These are phyloP conservation scores for Arion vulgaris DNA, from an alignment of 1,140 invertebrate genomes.

Conservation along the genomic window DNA sequence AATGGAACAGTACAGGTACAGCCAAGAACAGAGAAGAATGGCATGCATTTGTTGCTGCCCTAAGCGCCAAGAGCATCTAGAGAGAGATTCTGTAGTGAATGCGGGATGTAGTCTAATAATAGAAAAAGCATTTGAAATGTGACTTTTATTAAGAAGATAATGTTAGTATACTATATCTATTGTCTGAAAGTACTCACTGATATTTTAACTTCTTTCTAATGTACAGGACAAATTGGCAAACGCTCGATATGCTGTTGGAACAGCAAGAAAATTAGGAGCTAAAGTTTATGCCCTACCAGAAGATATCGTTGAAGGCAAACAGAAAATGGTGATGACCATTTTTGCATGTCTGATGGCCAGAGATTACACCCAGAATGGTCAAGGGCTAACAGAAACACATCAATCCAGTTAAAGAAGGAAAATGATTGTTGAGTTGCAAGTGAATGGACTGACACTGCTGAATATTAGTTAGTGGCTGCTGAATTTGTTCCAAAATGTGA, in stretches of 20 bases:
- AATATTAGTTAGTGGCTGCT: background rate
- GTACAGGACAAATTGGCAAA: constrained; percentile 92
- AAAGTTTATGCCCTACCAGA: constrained; percentile 98
- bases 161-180: too few relatives aligned
- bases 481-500: background rate
- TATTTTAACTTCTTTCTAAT: too few relatives aligned
- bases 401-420: constrained; percentile 12
- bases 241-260: constrained; percentile 98
- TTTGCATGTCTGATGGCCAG: constrained; percentile 99
- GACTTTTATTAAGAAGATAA: too few relatives aligned
- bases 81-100: too few relatives aligned
- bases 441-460: too few relatives aligned
- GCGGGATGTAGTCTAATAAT: too few relatives aligned
- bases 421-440: background rate
- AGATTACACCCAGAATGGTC: constrained; percentile 74
- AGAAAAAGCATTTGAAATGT: too few relatives aligned
- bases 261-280: constrained; percentile 96
- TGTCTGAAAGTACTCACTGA: too few relatives aligned
- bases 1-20: too few relatives aligned
- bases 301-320: constrained; percentile 98
- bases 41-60: too few relatives aligned
- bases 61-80: too few relatives aligned
- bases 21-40: too few relatives aligned
- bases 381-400: constrained; percentile 22
- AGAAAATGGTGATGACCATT: constrained; percentile 99